These are phyloP conservation scores for Buceros bicornis DNA, from an alignment of 2,797 vertebrate genomes.

Conservation along the genomic window DNA sequence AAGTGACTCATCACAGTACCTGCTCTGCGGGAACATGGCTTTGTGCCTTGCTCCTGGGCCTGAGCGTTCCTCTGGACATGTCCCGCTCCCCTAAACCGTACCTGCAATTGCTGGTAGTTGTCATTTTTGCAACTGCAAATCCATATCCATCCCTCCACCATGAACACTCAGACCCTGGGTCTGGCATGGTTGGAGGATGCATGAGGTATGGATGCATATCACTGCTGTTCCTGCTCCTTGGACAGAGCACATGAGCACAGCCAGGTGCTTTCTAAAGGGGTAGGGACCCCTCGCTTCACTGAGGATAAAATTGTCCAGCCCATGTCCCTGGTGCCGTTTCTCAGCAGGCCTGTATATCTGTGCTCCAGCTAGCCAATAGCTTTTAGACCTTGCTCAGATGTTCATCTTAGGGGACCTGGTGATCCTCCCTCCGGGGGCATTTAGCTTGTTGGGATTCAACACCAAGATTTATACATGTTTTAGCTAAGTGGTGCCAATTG, in stretches of 20 bases:
- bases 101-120: background rate
- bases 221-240: background rate
- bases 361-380: background rate
- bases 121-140: background rate
- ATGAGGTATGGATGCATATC: background rate
- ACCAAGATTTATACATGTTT: background rate
- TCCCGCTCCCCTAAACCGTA: background rate
- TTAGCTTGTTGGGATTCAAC: background rate
- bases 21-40: background rate
- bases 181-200: background rate
- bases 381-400: background rate
- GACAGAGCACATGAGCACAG: accelerated
- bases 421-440: accelerated
- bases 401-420: background rate
- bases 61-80: background rate
- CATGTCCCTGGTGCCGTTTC: background rate
- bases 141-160: background rate
- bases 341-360: background rate
- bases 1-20: slow-evolving; percentile 22
- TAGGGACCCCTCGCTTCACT: accelerated
- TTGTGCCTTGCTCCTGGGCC: background rate
- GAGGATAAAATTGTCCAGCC: background rate
- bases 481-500: background rate
- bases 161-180: background rate
- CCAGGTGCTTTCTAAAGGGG: background rate